Percentiles rank a stretch among this genome's conserved stretches.
These are phyloP conservation scores for Pseudomugil tenellus DNA, from an alignment of 2,797 vertebrate species.

Conservation along the genomic window DNA sequence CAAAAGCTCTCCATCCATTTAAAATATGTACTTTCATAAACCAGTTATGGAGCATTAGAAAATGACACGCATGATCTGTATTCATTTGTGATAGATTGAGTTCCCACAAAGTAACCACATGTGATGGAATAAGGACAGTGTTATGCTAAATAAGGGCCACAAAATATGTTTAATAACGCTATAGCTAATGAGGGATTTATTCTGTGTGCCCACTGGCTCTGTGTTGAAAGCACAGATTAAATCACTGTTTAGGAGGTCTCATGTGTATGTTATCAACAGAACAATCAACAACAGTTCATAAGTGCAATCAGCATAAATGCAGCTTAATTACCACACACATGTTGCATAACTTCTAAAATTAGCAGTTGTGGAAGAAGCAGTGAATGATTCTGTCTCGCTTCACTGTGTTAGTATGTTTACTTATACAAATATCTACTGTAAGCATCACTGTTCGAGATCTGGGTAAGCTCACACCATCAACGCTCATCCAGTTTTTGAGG, in stretches of 20 bases:
- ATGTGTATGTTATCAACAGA: not conserved
- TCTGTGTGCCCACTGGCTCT: not conserved
- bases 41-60: not conserved
- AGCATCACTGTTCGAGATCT: too few species aligned
- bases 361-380: not conserved
- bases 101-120: not conserved
- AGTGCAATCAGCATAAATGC: not conserved
- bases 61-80: not conserved
- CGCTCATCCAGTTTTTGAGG: not conserved
- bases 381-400: not conserved
- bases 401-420: not conserved
- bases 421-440: not conserved
- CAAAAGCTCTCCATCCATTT: not conserved
- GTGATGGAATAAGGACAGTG: not conserved
- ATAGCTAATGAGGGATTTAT: not conserved
- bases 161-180: too few species aligned
- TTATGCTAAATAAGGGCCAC: not conserved
- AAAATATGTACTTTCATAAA: not conserved
- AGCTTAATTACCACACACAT: conserved; percentile 2
- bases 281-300: not conserved
- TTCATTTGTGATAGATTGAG: not conserved
- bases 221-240: not conserved
- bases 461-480: not conserved
- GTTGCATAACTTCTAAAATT: not conserved
- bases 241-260: not conserved